Base-by-base conservation (phyloP, 2,888 invertebrate species). In the Caenorhabditis afra region DNA sequence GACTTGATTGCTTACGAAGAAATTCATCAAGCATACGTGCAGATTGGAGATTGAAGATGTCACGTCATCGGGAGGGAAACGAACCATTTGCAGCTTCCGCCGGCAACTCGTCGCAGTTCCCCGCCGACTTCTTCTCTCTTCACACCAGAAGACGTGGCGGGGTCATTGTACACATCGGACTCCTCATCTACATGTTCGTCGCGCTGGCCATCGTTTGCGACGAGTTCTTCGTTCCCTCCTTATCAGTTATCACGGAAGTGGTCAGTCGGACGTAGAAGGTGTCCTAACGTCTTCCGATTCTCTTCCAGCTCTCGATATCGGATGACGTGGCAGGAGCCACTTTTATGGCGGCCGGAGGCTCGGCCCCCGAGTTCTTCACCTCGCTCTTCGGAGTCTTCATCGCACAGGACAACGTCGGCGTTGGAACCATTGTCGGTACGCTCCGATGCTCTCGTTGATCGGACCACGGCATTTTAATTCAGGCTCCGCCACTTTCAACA, bases 311-410 rank as follows among this genome's bases (percentile, higher is more conserved):
- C 88, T 94, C 94, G 88, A 96, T 98, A 91, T 94, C 95, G 74
- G 96, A 97, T 92, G 97, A 98, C 92, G 97, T 98, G 81, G 97
- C 97, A 85, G 97, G 97, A 64, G 97, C 97, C 85, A 98, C 97
- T 11, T 97, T 98, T 92, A 97, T 98, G 97, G 97, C 97, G 58
- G 98, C 97, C 79, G 98, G 97, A 52, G 97, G 97, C 86, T 96
- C 96, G 87, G 97, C 97, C 74, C 97, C 97, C 29, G 97, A 98
- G 92, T 91, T 91, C 82, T 96, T 96, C 93, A 97, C 97, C 85
- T 95, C 95, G 91, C 94, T 98, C 89, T 97, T 98, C 92, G 97
- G 97, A 89, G 96, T 97, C 90, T 98, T 98, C 93, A 95, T 97
- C 81, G 95, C 96, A 59, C 95, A 96, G 92, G 96, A 96, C 92